Evolutionary conservation across 1,140 invertebrate genomes (phyloP).

Genomic region (Diabrotica virgifera): DNA sequence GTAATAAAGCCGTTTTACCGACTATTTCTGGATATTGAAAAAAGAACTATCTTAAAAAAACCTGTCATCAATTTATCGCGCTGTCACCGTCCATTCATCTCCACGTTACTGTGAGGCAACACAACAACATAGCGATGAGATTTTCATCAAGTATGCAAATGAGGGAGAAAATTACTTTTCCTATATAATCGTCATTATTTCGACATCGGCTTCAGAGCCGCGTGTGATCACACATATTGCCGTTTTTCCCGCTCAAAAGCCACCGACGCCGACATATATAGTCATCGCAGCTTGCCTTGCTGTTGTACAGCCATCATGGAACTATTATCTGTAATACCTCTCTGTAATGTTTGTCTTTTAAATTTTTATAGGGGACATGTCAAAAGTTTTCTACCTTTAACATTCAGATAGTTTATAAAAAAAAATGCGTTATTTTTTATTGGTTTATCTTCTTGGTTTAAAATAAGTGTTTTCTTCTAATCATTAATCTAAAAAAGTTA

Average conservation of each 20-base stretch:
- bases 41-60: not conserved
- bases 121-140: conserved; percentile 39
- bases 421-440: too few species aligned
- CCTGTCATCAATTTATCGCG: not conserved
- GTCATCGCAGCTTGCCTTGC: conserved; percentile 18
- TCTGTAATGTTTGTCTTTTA: not conserved
- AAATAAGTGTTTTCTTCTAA: too few species aligned
- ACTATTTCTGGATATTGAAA: not conserved
- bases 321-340: conserved; percentile 21
- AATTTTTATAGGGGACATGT: too few species aligned
- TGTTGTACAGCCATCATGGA: conserved; percentile 14
- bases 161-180: conserved; percentile 52
- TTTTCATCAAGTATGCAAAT: conserved; percentile 53
- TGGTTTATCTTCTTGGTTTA: too few species aligned
- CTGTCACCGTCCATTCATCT: not conserved
- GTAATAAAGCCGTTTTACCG: too few species aligned
- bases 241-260: conserved; percentile 38
- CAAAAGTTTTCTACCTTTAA: too few species aligned
- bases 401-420: too few species aligned
- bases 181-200: conserved; percentile 53
- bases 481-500: too few species aligned
- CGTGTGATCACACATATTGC: conserved; percentile 47
- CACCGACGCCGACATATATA: not conserved
- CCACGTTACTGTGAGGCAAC: not conserved
- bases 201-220: conserved; percentile 48